Conservation (phyloP, 2,888 invertebrate species). For the Phaonia tiefii region DNA sequence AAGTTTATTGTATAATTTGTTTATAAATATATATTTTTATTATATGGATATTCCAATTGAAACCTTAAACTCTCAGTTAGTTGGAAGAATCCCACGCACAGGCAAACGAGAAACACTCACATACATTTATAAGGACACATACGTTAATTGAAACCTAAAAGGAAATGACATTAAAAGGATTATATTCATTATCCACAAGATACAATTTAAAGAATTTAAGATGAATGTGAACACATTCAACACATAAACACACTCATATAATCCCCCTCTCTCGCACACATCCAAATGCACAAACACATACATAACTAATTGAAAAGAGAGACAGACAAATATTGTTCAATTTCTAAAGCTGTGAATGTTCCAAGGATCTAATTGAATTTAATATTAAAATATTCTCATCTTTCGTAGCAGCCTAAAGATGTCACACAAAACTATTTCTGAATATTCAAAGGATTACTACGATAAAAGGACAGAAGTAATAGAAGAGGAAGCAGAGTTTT, state of each 20-base stretch:
- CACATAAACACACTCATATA: no score
- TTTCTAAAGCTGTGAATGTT: slow-evolving; percentile 19
- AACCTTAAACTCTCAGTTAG: no score
- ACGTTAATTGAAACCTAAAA: neutral
- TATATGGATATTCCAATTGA: no score
- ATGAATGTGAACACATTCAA: neutral
- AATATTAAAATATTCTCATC: slow-evolving; percentile 9
- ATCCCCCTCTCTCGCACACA: slow-evolving; percentile 13
- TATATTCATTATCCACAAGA: neutral
- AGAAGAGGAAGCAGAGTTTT: slow-evolving; percentile 4
- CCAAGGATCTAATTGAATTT: slow-evolving; percentile 24
- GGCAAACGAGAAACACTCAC: neutral
- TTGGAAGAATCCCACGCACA: neutral
- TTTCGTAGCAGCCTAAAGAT: no score
- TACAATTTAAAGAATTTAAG: slow-evolving; percentile 10
- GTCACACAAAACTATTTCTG: neutral
- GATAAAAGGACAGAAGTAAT: no score
- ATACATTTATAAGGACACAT: neutral
- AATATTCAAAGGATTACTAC: no score
- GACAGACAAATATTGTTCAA: slow-evolving; percentile 21
- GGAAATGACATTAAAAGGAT: slow-evolving; percentile 11
- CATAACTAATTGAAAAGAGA: slow-evolving; percentile 8
- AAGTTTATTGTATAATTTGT: no score
- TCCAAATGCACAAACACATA: slow-evolving; percentile 7
- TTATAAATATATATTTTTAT: no score